A percentile compares a stretch with the other conserved stretches of the same genome.
phyloP scores from a whole-genome alignment of 2,888 invertebrate genomes.

The Ceratothoa steindachneri region DNA sequence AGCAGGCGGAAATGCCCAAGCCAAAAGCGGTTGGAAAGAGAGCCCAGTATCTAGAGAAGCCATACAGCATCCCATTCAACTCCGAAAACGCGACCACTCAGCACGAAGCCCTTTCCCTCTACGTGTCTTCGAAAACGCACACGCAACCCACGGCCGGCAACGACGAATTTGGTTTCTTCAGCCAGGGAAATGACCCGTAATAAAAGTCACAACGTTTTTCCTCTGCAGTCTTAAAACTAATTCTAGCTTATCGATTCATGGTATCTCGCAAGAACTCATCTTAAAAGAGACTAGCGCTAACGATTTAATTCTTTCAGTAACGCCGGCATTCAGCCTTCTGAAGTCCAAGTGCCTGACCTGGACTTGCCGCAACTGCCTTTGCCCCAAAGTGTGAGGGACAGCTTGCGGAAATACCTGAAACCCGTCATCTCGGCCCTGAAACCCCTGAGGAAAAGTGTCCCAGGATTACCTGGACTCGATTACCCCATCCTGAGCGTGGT shows the following conservation, averaged over 20 bases:
- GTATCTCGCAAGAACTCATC: no score
- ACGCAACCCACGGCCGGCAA: neutral
- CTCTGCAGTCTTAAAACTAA: neutral
- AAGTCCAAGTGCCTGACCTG: neutral
- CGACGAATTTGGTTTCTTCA: slow-evolving; percentile 35
- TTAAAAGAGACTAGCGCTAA: no score
- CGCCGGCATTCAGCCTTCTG: neutral
- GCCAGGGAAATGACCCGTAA: slow-evolving; percentile 38
- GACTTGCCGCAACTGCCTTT: neutral
- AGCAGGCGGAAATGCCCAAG: neutral
- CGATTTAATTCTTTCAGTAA: no score
- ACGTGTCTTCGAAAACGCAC: neutral
- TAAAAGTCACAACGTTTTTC: neutral
- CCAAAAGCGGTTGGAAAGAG: neutral
- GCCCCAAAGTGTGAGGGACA: neutral
- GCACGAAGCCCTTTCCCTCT: neutral
- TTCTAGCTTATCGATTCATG: neutral
- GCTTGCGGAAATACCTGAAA: slow-evolving; percentile 25
- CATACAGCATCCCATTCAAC: neutral
- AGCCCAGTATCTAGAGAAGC: neutral
- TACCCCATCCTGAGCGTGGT: slow-evolving; percentile 45
- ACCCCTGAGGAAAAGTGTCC: slow-evolving; percentile 33
- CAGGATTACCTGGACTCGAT: slow-evolving; percentile 45
- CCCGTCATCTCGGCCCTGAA: slow-evolving; percentile 37
- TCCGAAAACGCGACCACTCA: neutral